Conservation (phyloP, 2,888 invertebrate genomes). For the Fabriciana adippe region DNA sequence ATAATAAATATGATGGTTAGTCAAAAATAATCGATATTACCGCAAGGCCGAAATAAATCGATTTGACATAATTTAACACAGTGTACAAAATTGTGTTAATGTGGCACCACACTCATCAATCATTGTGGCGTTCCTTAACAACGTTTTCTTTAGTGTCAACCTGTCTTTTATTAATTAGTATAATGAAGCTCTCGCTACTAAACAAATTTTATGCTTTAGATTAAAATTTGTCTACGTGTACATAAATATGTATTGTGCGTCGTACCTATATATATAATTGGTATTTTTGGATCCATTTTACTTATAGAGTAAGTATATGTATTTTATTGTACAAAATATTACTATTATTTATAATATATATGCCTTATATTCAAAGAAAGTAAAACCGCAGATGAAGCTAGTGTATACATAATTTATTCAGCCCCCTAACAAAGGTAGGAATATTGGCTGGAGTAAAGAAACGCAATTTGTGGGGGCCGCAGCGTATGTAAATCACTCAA, state of each 20-base stretch:
- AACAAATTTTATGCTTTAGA: no score
- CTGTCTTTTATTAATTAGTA: constrained; percentile 10
- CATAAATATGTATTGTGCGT: no score
- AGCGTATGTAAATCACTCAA: constrained; percentile 30
- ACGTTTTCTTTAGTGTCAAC: constrained; percentile 18
- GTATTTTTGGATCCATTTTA: no score
- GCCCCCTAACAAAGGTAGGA: not conserved
- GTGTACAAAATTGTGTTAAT: constrained; percentile 21
- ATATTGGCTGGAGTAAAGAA: not conserved
- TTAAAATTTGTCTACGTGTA: no score
- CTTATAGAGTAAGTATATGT: no score
- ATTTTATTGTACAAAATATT: no score
- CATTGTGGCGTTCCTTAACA: constrained; percentile 12
- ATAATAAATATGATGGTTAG: not conserved
- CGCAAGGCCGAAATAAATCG: constrained; percentile 20
- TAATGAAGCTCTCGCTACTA: not conserved
- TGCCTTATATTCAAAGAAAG: not conserved
- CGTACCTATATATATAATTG: no score
- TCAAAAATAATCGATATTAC: constrained; percentile 10
- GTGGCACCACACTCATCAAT: constrained; percentile 20
- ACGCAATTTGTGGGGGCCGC: not conserved
- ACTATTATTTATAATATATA: no score
- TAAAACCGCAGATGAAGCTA: not conserved
- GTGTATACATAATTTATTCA: constrained; percentile 1
- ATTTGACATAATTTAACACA: constrained; percentile 17